These are phyloP conservation scores for Acrossocheilus fasciatus DNA, from an alignment of 2,797 vertebrate genomes.

Conservation along the genomic window DNA sequence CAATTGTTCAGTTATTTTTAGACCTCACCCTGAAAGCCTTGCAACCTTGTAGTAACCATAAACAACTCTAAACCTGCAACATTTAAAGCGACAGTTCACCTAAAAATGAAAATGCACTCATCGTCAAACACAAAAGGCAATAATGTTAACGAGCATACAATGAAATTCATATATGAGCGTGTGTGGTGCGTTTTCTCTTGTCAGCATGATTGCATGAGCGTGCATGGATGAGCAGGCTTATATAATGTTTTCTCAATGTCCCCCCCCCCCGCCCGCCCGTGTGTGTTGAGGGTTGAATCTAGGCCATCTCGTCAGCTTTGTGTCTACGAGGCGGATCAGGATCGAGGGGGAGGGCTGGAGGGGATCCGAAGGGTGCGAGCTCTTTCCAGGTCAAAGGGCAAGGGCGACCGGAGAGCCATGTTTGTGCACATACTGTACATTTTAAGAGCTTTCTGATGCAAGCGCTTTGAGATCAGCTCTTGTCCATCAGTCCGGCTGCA, in stretches of 20 bases:
- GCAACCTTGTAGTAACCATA: background rate
- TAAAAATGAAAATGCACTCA: too few species aligned
- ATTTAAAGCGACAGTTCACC: background rate
- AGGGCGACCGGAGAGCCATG: background rate
- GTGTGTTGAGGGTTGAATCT: slow-evolving; percentile 46
- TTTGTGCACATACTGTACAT: background rate
- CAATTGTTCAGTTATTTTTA: background rate
- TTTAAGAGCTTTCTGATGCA: background rate
- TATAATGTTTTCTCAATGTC: background rate
- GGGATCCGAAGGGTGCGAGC: background rate
- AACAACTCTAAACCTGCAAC: background rate
- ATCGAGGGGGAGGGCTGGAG: slow-evolving; percentile 1
- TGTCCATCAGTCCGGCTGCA: background rate
- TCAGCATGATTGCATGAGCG: background rate
- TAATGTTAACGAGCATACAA: background rate
- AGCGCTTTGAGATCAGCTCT: background rate
- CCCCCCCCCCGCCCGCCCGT: slow-evolving; percentile 20
- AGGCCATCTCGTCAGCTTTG: slow-evolving; percentile 50
- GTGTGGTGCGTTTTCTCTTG: background rate
- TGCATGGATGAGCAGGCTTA: background rate
- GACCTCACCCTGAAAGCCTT: background rate
- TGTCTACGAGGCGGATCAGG: slow-evolving; percentile 60
- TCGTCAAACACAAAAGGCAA: background rate
- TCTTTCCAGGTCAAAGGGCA: background rate
- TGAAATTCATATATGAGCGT: background rate